These are phyloP conservation scores for Syritta pipiens DNA, from an alignment of 2,888 invertebrate genomes.

Conservation along the genomic window DNA sequence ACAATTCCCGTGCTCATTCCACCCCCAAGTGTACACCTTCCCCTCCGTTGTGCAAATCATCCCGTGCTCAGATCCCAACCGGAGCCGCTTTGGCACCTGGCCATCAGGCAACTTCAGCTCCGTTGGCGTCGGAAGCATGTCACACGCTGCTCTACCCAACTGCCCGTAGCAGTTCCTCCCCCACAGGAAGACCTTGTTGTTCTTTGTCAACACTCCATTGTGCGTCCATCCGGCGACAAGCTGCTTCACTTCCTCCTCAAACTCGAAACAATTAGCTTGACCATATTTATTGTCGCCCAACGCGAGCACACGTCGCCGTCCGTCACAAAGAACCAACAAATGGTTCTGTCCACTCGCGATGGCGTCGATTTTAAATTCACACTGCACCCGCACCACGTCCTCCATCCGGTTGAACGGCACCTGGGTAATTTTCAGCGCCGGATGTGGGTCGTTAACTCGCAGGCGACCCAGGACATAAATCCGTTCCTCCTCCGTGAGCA, in stretches of 20 bases:
- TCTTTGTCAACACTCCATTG: constrained; percentile 83
- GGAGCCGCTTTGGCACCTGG: constrained; percentile 72
- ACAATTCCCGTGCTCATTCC: constrained; percentile 94
- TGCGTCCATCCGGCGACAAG: constrained; percentile 89
- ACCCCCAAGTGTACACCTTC: constrained; percentile 89
- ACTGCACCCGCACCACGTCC: constrained; percentile 73
- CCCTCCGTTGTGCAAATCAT: constrained; percentile 84
- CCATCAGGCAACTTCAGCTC: constrained; percentile 72
- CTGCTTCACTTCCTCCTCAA: constrained; percentile 81
- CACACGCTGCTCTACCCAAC: constrained; percentile 81
- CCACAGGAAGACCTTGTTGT: constrained; percentile 86
- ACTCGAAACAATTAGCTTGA: constrained; percentile 82
- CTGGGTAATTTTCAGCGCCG: constrained; percentile 73
- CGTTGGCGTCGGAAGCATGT: constrained; percentile 74
- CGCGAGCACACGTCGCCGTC: constrained; percentile 81
- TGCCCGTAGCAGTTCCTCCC: constrained; percentile 91
- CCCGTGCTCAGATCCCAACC: constrained; percentile 89
- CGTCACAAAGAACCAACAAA: constrained; percentile 76
- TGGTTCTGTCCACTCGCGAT: constrained; percentile 91
- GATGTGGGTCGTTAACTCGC: constrained; percentile 74
- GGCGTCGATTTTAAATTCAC: constrained; percentile 80
- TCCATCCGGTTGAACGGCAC: constrained; percentile 75
- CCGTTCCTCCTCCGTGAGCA: constrained; percentile 75
- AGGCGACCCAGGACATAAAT: constrained; percentile 77
- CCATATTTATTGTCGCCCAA: constrained; percentile 92